Conservation (phyloP, 1,140 invertebrate genomes). For the Matsumurasca onukii region DNA sequence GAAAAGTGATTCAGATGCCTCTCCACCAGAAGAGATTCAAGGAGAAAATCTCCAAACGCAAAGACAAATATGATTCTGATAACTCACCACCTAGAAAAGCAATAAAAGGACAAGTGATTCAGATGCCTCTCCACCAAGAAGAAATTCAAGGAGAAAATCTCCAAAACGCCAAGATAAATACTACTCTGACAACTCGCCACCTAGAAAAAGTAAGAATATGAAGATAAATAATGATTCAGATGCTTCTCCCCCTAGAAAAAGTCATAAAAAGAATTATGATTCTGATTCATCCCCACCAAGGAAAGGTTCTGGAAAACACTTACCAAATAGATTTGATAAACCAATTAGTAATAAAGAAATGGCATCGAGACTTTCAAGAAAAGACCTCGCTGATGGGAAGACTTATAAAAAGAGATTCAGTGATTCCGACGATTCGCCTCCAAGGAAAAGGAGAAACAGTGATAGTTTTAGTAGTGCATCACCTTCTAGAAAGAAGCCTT, state of each 20-base stretch:
- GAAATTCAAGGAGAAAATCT: constrained; percentile 5
- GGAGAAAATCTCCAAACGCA: constrained; percentile 27
- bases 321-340: background rate
- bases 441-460: constrained; percentile 39
- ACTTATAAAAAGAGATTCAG: background rate
- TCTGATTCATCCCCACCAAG: constrained; percentile 1
- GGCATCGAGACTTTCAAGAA: background rate
- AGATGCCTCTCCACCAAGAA: constrained; percentile 33
- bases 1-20: too few species aligned
- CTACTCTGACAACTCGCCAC: background rate
- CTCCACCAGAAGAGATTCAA: too few species aligned
- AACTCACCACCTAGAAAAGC: constrained; percentile 38
- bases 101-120: constrained; percentile 9
- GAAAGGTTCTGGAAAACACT: background rate
- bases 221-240: constrained; percentile 29
- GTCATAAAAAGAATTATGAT: constrained; percentile 31
- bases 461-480: constrained; percentile 44
- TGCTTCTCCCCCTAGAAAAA: constrained; percentile 33
- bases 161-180: background rate
- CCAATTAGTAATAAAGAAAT: background rate
- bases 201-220: background rate
- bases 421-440: constrained; percentile 46
- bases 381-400: background rate
- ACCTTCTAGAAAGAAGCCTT: constrained; percentile 44
- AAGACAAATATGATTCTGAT: constrained; percentile 34